Percentiles rank a stretch among this genome's conserved stretches.
Conservation (phyloP, 2,888 invertebrate genomes). For the Tipula lateralis region DNA sequence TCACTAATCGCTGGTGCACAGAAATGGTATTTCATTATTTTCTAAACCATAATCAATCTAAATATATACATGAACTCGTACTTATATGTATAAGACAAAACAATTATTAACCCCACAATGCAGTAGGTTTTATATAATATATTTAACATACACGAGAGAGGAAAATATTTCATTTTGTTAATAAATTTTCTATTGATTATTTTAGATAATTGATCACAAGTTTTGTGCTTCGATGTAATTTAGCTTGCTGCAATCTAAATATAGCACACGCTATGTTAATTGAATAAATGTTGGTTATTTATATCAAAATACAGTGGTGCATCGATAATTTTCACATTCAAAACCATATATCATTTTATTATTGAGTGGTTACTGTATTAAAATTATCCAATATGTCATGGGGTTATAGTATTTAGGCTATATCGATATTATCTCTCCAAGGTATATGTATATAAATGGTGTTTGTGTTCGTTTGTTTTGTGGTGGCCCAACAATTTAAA, state of each 20-base stretch:
- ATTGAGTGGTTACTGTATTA: background rate
- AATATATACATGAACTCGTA: background rate
- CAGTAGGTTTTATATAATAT: background rate
- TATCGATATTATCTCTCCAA: background rate
- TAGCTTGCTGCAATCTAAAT: background rate
- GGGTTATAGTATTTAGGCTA: background rate
- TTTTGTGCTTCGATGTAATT: background rate
- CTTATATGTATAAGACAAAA: background rate
- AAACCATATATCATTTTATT: background rate
- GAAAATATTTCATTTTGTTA: background rate
- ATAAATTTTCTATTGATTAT: background rate
- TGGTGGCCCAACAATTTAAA: background rate
- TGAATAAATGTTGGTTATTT: background rate
- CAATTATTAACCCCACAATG: background rate
- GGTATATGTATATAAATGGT: too few species aligned
- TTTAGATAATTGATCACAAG: background rate
- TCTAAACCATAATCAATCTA: background rate
- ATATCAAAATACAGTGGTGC: background rate
- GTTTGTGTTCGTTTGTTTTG: too few species aligned
- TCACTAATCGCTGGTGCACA: background rate
- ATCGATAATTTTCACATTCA: background rate
- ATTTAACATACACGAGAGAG: background rate
- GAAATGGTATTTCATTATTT: too few species aligned
- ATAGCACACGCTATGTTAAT: slow-evolving; percentile 11
- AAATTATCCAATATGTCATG: background rate